Evolutionary conservation across 2,888 invertebrate genomes (phyloP).

Genomic region (Pyrrhia umbra): DNA sequence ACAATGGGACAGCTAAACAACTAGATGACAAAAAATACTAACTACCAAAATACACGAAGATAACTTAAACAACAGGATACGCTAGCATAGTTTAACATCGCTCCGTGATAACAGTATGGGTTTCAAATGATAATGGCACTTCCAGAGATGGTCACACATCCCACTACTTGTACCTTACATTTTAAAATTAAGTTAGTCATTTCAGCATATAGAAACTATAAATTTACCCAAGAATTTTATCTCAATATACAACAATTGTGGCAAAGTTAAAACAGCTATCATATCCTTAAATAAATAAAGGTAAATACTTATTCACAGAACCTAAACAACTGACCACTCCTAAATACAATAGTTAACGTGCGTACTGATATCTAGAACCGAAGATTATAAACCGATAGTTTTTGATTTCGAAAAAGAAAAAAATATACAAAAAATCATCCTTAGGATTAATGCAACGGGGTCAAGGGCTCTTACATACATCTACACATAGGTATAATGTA

Average conservation of each 20-base stretch:
- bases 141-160: conserved; percentile 30
- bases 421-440: not conserved
- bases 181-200: too few relatives aligned
- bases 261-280: conserved; percentile 42
- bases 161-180: too few relatives aligned
- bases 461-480: not conserved
- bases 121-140: conserved; percentile 38
- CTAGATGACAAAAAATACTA: conserved; percentile 41
- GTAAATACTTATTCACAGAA: conserved; percentile 33
- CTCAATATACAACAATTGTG: too few relatives aligned
- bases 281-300: conserved; percentile 27
- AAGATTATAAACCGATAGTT: not conserved
- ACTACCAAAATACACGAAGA: conserved; percentile 44
- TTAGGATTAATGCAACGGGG: not conserved
- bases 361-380: conserved; percentile 49
- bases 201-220: conserved; percentile 3
- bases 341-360: conserved; percentile 47
- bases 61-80: conserved; percentile 57
- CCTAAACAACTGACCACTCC: conserved; percentile 40
- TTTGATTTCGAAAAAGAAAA: not conserved
- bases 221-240: conserved; percentile 25
- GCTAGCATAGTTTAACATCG: conserved; percentile 61
- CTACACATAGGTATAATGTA: too few relatives aligned
- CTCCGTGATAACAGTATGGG: conserved; percentile 48
- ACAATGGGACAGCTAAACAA: conserved; percentile 20